Evolutionary conservation across 2,797 vertebrate species (phyloP), one percentile per base, ranked within the genome.

Genomic region (Distichodus sexfasciatus): DNA sequence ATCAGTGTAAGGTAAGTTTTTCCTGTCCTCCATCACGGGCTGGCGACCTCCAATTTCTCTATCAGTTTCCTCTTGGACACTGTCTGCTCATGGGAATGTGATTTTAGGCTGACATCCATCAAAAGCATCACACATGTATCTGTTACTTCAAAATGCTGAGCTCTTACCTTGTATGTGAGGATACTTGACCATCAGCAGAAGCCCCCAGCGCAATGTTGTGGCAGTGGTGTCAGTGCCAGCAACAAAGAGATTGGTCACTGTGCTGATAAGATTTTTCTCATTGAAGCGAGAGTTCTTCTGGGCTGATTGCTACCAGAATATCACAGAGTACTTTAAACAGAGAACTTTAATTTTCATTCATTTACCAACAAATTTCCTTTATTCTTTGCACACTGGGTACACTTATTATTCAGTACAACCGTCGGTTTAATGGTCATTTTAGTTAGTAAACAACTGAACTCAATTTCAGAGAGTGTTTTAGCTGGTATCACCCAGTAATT

Each of bases 161-260:
- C 11, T 46, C 35, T 66, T 57, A 88, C 88, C 81, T 54, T 89
- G 89, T 66, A 89, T 75, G 0, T 73, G 72, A 21, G 89, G 88
- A 65, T 87, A 87, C 71, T 88, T 90, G 61, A 83, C 86, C 88
- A 90, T 85, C 0, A 88, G 15, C 54, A 88, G 78, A 60, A 88
- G 60, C 57, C 55, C 40, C 87, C 85, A 90, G 66, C 76, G 75
- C n/a, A 90, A 61, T 6, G 89, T 88, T 0, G 78, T 57, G 26
- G 10, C 26, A 24, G 47, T 41, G 6, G 89, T 88, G 4, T 91
- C 88, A 1, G 88, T 89, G 0, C 89, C 89, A 47, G 89, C 90
- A 4, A 3, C 11, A 82, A 91, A 91, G 26, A 91, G 71, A 81
- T 87, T 84, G 1, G 0, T 1, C 4, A 88, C 72, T 1, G 78